These are phyloP conservation scores for Cardinalis cardinalis DNA, from an alignment of 2,113 vertebrate genomes.

Conservation along the genomic window DNA sequence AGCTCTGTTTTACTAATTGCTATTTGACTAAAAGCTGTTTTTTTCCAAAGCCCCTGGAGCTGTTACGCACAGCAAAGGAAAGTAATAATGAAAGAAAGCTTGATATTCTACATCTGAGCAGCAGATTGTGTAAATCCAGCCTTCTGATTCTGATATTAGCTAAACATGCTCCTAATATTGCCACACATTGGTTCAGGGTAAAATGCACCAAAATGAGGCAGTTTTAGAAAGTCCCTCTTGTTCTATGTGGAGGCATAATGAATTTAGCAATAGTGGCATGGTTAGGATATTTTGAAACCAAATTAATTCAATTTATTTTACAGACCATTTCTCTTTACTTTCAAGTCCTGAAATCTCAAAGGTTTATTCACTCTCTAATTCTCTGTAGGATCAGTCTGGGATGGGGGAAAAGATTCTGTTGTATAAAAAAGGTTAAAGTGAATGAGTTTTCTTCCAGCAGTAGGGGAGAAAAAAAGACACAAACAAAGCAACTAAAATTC, in stretches of 20 bases:
- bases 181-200: neutral
- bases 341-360: neutral
- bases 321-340: neutral
- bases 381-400: neutral
- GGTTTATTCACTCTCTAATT: neutral
- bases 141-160: neutral
- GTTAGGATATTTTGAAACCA: neutral
- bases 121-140: neutral
- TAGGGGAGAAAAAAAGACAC: neutral
- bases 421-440: neutral
- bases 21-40: neutral
- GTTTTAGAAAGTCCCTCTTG: neutral
- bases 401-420: neutral
- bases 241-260: neutral
- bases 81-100: neutral
- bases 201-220: neutral
- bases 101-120: neutral
- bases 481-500: neutral
- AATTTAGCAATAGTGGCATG: neutral
- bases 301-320: neutral
- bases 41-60: neutral
- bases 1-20: constrained; percentile 13
- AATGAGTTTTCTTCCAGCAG: neutral
- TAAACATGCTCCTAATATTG: neutral
- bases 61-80: neutral